These are phyloP conservation scores for Oreortyx pictus DNA, from an alignment of 2,797 vertebrate species.

Conservation along the genomic window DNA sequence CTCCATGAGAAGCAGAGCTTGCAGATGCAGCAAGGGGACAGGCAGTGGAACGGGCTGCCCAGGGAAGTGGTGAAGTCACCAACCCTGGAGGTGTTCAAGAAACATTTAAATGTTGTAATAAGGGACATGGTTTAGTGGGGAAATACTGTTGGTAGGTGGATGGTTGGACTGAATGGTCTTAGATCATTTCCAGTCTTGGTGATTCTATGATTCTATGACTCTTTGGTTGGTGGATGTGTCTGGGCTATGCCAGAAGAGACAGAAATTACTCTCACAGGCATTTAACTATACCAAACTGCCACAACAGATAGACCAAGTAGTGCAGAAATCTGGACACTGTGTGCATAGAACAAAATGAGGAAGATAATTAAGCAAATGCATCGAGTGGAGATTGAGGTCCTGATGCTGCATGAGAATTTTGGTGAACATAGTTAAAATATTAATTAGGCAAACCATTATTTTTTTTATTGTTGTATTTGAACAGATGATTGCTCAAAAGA, in stretches of 20 bases:
- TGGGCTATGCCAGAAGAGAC: background rate
- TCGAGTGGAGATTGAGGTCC: background rate
- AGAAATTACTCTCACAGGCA: background rate
- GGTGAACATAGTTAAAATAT: background rate
- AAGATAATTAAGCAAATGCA: background rate
- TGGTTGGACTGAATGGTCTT: no score
- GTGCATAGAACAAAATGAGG: background rate
- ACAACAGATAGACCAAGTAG: background rate
- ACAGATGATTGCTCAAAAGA: background rate
- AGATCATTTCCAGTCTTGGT: no score
- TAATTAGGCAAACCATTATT: background rate
- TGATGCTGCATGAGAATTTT: background rate
- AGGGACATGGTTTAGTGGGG: no score
- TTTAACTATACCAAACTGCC: background rate
- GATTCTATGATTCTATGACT: background rate
- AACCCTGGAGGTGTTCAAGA: no score
- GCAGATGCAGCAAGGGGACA: background rate
- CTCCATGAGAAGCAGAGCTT: background rate
- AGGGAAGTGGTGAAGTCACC: no score
- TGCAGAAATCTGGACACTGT: background rate
- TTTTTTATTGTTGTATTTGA: background rate
- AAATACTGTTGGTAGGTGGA: no score
- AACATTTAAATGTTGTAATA: no score
- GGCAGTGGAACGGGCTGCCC: no score
- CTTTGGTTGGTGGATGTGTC: background rate